These are phyloP conservation scores for Athalia rosae DNA, from an alignment of 2,888 invertebrate species.

Conservation along the genomic window DNA sequence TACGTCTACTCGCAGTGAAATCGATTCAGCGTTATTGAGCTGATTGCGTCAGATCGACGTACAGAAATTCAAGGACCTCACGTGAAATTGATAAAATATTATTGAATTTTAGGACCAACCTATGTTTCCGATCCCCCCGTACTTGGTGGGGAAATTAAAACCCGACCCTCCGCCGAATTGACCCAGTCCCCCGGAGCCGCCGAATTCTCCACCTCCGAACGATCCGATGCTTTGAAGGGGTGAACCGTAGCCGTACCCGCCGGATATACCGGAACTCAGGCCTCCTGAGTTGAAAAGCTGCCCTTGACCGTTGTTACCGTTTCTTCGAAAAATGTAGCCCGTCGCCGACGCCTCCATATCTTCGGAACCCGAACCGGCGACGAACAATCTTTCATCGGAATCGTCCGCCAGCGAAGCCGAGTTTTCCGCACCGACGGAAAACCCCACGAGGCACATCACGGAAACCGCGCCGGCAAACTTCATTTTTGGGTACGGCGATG, in stretches of 20 bases:
- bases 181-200: slow-evolving; percentile 39
- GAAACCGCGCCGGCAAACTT: slow-evolving; percentile 16
- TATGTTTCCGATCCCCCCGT: slow-evolving; percentile 47
- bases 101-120: slow-evolving; percentile 17
- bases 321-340: slow-evolving; percentile 55
- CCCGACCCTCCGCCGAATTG: slow-evolving; percentile 46
- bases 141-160: slow-evolving; percentile 54
- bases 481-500: slow-evolving; percentile 12
- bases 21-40: slow-evolving; percentile 12
- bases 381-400: slow-evolving; percentile 47
- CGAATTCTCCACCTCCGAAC: slow-evolving; percentile 46
- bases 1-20: slow-evolving; percentile 13
- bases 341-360: slow-evolving; percentile 55
- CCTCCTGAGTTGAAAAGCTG: slow-evolving; percentile 49
- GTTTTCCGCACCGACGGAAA: slow-evolving; percentile 28
- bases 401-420: slow-evolving; percentile 3
- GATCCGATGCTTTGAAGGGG: slow-evolving; percentile 15
- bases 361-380: slow-evolving; percentile 49
- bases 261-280: slow-evolving; percentile 41
- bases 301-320: slow-evolving; percentile 48
- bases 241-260: slow-evolving; percentile 37
- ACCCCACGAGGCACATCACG: slow-evolving; percentile 21
- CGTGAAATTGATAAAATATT: not conserved
- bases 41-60: slow-evolving; percentile 22
- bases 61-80: slow-evolving; percentile 24